A percentile compares a stretch with the other conserved stretches of the same genome.
phyloP scores from a whole-genome alignment of 1,140 invertebrate genomes.

The Elymnias hypermnestra region DNA sequence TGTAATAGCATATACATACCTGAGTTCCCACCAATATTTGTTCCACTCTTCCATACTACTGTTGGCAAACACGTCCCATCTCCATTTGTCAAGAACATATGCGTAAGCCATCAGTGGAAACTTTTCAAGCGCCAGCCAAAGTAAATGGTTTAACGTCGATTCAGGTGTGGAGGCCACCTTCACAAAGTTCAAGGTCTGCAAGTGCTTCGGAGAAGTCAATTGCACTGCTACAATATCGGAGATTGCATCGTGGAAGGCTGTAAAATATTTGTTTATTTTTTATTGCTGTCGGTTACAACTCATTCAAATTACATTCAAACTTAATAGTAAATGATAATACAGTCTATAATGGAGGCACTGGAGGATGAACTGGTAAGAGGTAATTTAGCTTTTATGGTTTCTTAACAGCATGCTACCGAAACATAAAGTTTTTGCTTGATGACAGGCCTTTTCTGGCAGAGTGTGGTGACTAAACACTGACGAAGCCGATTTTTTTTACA shows the following conservation, averaged over 20 bases:
- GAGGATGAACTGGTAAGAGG: no score
- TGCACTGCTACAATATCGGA: slow-evolving; percentile 82
- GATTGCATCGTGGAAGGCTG: slow-evolving; percentile 84
- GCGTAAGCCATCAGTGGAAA: slow-evolving; percentile 79
- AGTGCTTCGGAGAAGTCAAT: slow-evolving; percentile 76
- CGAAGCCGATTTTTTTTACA: no score
- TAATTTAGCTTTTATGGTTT: no score
- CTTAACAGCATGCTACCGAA: no score
- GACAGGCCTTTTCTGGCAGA: no score
- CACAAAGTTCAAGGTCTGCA: slow-evolving; percentile 69
- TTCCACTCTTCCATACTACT: slow-evolving; percentile 73
- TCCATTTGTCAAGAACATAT: slow-evolving; percentile 76
- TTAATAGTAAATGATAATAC: no score
- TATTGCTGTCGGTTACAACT: background rate
- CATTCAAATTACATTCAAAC: no score
- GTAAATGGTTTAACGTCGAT: slow-evolving; percentile 78
- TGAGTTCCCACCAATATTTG: slow-evolving; percentile 79
- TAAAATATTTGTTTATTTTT: slow-evolving; percentile 18
- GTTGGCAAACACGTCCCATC: slow-evolving; percentile 79
- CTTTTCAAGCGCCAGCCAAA: slow-evolving; percentile 80
- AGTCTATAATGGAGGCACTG: no score
- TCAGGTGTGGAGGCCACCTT: slow-evolving; percentile 47
- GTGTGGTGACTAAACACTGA: no score
- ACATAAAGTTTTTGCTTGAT: no score
- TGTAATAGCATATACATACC: no score